Conservation (phyloP, 2,113 vertebrate genomes). For the Pedetes capensis region DNA sequence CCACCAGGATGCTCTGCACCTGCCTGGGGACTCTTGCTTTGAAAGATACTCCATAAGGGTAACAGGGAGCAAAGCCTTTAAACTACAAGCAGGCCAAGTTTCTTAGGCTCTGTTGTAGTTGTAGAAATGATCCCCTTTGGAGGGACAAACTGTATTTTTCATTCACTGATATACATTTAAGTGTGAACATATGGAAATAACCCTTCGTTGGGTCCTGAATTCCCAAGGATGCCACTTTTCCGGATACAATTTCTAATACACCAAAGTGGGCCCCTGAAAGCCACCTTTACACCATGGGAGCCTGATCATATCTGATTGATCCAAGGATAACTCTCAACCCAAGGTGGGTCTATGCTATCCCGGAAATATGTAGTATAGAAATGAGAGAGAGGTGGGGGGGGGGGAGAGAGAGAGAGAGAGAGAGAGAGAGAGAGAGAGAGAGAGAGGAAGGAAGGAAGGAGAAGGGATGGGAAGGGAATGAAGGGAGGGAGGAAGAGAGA, state of each 20-base stretch:
- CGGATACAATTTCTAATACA: background rate
- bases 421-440: background rate
- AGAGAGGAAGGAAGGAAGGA: background rate
- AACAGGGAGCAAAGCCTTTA: background rate
- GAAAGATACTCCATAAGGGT: too few relatives aligned
- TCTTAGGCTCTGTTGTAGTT: background rate
- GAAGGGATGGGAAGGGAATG: too few relatives aligned
- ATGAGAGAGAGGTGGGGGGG: background rate
- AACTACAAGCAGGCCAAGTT: background rate
- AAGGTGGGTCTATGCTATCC: background rate
- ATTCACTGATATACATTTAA: background rate
- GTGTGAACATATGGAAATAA: background rate
- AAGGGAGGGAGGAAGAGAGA: background rate
- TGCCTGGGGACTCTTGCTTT: background rate
- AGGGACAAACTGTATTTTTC: background rate
- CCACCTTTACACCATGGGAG: background rate
- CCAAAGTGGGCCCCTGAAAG: background rate
- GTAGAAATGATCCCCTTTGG: background rate
- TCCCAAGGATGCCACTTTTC: background rate
- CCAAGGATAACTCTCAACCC: background rate
- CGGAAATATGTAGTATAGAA: background rate
- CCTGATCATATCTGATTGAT: background rate
- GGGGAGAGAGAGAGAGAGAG: background rate
- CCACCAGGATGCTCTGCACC: background rate
- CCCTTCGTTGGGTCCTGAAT: background rate